These are phyloP conservation scores for Cecropterus lyciades DNA, from an alignment of 1,140 invertebrate genomes.

Conservation along the genomic window DNA sequence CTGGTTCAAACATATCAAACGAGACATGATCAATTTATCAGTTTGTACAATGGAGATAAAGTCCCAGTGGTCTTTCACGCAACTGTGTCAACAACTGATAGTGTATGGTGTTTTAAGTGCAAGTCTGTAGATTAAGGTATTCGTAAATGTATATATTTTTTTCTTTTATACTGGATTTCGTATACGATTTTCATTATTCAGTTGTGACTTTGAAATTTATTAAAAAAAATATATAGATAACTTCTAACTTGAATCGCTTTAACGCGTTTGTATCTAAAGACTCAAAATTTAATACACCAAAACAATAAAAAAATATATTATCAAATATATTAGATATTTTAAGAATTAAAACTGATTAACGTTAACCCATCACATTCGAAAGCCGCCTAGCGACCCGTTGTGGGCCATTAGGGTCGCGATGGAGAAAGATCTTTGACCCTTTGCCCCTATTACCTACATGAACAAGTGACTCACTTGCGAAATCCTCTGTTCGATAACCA, in stretches of 20 bases:
- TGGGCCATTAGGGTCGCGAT: conserved; percentile 41
- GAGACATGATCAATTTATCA: conserved; percentile 20
- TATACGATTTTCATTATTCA: no score
- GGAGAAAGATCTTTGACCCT: conserved; percentile 60
- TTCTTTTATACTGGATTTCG: no score
- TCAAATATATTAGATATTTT: no score
- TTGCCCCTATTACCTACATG: conserved; percentile 49
- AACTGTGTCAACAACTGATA: conserved; percentile 19
- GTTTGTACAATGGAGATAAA: conserved; percentile 10
- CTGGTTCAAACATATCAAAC: conserved; percentile 14
- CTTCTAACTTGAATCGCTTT: no score
- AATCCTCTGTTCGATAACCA: conserved; percentile 32
- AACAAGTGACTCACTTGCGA: conserved; percentile 44
- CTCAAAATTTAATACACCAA: no score
- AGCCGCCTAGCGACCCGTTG: conserved; percentile 14
- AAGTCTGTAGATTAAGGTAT: no score
- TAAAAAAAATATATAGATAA: no score
- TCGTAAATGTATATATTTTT: no score
- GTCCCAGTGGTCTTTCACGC: not conserved
- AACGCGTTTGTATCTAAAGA: no score
- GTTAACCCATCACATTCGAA: conserved; percentile 1
- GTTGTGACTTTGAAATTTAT: no score
- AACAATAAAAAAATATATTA: no score
- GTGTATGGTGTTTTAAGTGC: no score
- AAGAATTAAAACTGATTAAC: not conserved